Conservation (phyloP, 2,888 invertebrate genomes). For the Cheilosia grossa region DNA sequence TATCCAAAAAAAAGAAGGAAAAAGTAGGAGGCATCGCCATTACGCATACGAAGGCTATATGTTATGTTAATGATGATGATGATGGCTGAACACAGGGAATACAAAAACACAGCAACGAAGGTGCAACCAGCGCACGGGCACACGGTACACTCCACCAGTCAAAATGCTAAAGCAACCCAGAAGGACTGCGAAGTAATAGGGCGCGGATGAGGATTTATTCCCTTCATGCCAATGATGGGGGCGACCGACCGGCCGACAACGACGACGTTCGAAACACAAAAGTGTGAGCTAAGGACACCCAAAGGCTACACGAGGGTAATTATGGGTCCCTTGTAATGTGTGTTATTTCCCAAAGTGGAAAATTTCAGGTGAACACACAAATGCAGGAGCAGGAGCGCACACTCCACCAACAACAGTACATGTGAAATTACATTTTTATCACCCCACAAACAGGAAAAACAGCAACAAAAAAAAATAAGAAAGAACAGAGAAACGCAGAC, state of each 20-base stretch:
- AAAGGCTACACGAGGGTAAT: constrained; percentile 64
- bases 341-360: constrained; percentile 74
- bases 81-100: constrained; percentile 68
- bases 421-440: constrained; percentile 72
- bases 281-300: constrained; percentile 71
- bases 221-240: constrained; percentile 12
- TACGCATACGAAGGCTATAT: constrained; percentile 66
- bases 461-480: not conserved
- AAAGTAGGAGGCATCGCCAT: constrained; percentile 56
- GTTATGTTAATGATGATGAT: constrained; percentile 74
- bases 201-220: constrained; percentile 62
- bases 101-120: constrained; percentile 39
- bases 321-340: constrained; percentile 66
- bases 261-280: constrained; percentile 17
- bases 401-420: constrained; percentile 36
- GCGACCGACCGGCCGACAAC: not conserved
- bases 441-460: constrained; percentile 29
- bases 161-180: constrained; percentile 19
- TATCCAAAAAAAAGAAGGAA: not conserved
- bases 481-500: not conserved
- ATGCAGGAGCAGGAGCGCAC: constrained; percentile 28
- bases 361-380: constrained; percentile 67
- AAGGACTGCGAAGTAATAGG: constrained; percentile 37
- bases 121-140: constrained; percentile 39
- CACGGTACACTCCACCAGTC: not conserved